Base-by-base conservation (phyloP, 1,140 invertebrate species). In the Drosophila prosaltans region DNA sequence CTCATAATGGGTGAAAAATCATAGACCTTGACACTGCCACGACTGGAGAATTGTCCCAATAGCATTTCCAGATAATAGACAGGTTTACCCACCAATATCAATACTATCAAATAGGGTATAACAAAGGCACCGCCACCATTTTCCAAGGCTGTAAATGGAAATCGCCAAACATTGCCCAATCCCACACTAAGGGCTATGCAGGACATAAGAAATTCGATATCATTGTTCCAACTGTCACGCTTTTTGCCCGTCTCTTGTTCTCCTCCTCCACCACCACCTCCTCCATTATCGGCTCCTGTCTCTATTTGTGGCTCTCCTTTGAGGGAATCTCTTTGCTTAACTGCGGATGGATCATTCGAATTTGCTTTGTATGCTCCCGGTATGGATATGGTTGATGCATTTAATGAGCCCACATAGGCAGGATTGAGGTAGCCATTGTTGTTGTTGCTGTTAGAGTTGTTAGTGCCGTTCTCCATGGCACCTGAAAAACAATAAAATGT, bases 151-250 rank as follows among this genome's bases (percentile, higher is more conserved):
- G 96, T 94, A 82, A 97, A 98, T 0, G 97, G 97, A 92, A 98
- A 98, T 21, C 91, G 66, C 92, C 91, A 92, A 26, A 92, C 90
- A 41, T 92, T 92, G 24, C 97, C 97, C n/a, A 98, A 93, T 0
- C 97, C 97, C 4, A 98, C 96, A 5, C 97, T 97, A 70, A 97
- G 96, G n/a, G 97, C 96, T 63, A 98, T 96, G 90, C 97, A 97
- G 2, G 97, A 97, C 93, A 98, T 96, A 0, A 98, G 93, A 90
- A 98, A 98, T 90, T 98, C 97, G 1, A 97, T 91, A 72, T 96
- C 95, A 77, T 95, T 97, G 26, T 94, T 95, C 97, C 97, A 98
- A 85, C 95, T 95, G 2, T 95, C 95, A 21, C 96, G 92, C 2
- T 72, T 24, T 1, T 80, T 65, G 9, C 57, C 65, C 48, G 21